Conservation (phyloP, 1,140 invertebrate species). For the Brachionus rotundiformis region DNA sequence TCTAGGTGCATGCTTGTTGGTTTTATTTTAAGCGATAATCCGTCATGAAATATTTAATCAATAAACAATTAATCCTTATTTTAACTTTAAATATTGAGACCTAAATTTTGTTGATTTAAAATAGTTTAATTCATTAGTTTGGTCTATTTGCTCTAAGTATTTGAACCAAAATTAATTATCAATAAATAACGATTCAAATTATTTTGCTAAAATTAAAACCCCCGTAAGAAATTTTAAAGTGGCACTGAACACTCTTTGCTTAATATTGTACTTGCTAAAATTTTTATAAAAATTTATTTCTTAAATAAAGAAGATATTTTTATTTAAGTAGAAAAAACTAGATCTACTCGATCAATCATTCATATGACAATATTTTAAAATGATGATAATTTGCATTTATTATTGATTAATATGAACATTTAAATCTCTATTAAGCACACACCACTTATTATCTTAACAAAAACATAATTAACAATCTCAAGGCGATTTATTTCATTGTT, state of each 20-base stretch:
- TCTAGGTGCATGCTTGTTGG: constrained; percentile 16
- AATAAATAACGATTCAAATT: background rate
- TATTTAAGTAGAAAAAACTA: background rate
- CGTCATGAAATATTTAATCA: constrained; percentile 13
- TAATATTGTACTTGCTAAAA: background rate
- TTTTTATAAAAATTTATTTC: background rate
- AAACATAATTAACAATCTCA: constrained; percentile 1
- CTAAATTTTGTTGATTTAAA: background rate
- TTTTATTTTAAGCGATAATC: constrained; percentile 2
- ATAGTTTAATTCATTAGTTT: background rate
- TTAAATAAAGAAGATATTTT: background rate
- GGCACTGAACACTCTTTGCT: background rate
- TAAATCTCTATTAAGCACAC: constrained; percentile 14
- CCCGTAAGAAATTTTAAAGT: too few relatives aligned
- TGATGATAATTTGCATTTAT: background rate
- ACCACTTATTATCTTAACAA: background rate
- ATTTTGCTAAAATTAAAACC: background rate
- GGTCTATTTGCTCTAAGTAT: background rate
- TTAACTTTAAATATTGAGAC: background rate
- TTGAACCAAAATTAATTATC: background rate
- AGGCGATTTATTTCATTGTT: constrained; percentile 4
- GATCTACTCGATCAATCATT: constrained; percentile 7
- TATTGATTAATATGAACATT: constrained; percentile 5
- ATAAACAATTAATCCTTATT: background rate
- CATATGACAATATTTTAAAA: background rate